Evolutionary conservation across 2,888 invertebrate genomes (phyloP).

Genomic region (Cabera pusaria): DNA sequence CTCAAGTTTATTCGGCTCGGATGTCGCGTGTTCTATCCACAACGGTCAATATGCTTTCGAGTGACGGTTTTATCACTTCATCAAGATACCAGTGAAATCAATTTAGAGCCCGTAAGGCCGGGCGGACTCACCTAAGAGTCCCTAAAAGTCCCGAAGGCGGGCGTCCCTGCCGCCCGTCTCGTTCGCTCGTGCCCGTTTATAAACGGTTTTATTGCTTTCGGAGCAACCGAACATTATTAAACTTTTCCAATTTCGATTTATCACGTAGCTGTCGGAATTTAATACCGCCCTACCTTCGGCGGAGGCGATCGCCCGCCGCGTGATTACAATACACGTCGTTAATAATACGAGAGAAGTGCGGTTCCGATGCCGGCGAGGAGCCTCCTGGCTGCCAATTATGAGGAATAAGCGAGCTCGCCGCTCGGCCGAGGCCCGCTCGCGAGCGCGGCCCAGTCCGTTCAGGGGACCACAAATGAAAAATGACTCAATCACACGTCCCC

Average conservation of each 20-base stretch:
- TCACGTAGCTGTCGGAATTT: constrained; percentile 84
- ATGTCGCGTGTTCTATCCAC: constrained; percentile 29
- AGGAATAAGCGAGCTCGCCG: constrained; percentile 28
- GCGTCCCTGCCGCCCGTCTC: constrained; percentile 79
- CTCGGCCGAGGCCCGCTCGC: constrained; percentile 20
- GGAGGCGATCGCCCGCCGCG: constrained; percentile 83
- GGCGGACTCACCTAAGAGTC: constrained; percentile 75
- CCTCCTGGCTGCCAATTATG: constrained; percentile 53
- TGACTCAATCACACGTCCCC: constrained; percentile 32
- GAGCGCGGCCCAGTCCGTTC: constrained; percentile 14
- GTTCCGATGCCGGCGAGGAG: constrained; percentile 37
- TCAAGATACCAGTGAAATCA: constrained; percentile 75
- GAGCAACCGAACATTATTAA: constrained; percentile 84
- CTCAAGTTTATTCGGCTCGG: constrained; percentile 20
- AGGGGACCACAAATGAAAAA: constrained; percentile 29
- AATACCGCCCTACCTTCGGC: constrained; percentile 83
- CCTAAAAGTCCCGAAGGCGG: constrained; percentile 79
- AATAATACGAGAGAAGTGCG: constrained; percentile 74
- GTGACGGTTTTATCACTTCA: constrained; percentile 70
- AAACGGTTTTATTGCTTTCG: constrained; percentile 84
- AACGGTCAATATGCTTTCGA: constrained; percentile 40
- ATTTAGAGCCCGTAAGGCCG: constrained; percentile 70
- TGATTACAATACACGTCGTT: constrained; percentile 83
- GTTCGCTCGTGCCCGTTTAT: constrained; percentile 82
- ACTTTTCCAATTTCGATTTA: constrained; percentile 85